Base-by-base conservation (phyloP, 1,140 invertebrate species). In the Vollenhovia emeryi region DNA sequence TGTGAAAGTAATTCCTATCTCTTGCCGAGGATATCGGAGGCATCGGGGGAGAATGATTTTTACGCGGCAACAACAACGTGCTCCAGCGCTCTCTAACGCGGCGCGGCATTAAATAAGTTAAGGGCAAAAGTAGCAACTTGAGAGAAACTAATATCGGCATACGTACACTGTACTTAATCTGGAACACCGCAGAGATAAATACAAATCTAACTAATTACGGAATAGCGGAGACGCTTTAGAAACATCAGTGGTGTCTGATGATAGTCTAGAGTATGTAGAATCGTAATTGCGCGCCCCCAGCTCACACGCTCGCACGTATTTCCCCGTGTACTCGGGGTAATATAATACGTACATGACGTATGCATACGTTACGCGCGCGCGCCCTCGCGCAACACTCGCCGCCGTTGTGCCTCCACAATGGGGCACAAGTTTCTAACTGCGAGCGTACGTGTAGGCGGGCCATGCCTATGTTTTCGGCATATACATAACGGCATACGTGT, bases 161-260 rank as follows among this genome's bases (percentile, higher is more conserved):
- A 24, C 40, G n/a, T n/a, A n/a, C n/a, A 36, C n/a, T 40, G 4
- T 24, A 43, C 24, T 33, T 8, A 79, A 79, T 79, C 30, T 52
- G 11, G 9, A 64, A 36, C 43, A 66, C 13, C 7, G n/a, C 11
- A 24, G 57, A 48, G 60, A 57, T 40, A 69, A 57, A 45, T 71
- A 71, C 21, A 45, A 82, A 73, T 82, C 13, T 69, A 68, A 69
- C 76, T 80, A 80, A 80, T 79, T 66, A 68, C 66, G 66, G 27
- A 48, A 82, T 57, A 57, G 48, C 64, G 52, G 43, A 43, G 55
- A 73, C 50, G n/a, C 13, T 68, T 68, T 55, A 45, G 36, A 82
- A 73, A 71, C 50, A 73, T 82, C 78, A 40, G 40, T 40, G 66
- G 3, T 82, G 50, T 82, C 78, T 57, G 66, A 82, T 71, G 78